These are phyloP conservation scores for Passerina amoena DNA, from an alignment of 2,113 vertebrate genomes.

Conservation along the genomic window DNA sequence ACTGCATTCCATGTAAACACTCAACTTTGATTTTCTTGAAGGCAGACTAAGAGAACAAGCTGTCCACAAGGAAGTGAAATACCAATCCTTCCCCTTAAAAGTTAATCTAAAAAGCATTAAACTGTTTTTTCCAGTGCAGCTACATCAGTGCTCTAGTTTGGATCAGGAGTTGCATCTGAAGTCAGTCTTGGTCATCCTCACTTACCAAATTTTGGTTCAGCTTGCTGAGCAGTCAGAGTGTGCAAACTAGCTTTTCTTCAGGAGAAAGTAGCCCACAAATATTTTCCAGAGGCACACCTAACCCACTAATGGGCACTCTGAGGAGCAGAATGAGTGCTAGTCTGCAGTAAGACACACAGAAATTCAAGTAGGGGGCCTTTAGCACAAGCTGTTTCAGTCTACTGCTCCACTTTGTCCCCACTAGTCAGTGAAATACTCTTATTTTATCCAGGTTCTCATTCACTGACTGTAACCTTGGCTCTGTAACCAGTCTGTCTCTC, in stretches of 20 bases:
- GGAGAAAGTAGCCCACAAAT: neutral
- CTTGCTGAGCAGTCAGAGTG: neutral
- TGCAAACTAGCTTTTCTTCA: neutral
- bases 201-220: neutral
- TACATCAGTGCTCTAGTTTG: neutral
- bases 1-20: rapidly evolving
- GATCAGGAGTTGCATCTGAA: neutral
- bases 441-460: neutral
- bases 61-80: neutral
- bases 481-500: neutral
- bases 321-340: neutral
- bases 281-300: neutral
- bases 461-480: neutral
- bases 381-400: neutral
- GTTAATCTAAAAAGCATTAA: neutral
- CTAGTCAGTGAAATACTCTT: neutral
- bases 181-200: neutral
- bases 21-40: neutral
- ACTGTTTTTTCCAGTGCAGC: neutral
- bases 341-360: neutral
- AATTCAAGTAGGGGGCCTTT: neutral
- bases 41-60: neutral
- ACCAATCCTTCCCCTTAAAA: neutral
- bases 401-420: neutral
- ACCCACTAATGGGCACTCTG: neutral